phyloP scores from a whole-genome alignment of 2,113 vertebrate species.

The Archocentrus centrarchus region DNA sequence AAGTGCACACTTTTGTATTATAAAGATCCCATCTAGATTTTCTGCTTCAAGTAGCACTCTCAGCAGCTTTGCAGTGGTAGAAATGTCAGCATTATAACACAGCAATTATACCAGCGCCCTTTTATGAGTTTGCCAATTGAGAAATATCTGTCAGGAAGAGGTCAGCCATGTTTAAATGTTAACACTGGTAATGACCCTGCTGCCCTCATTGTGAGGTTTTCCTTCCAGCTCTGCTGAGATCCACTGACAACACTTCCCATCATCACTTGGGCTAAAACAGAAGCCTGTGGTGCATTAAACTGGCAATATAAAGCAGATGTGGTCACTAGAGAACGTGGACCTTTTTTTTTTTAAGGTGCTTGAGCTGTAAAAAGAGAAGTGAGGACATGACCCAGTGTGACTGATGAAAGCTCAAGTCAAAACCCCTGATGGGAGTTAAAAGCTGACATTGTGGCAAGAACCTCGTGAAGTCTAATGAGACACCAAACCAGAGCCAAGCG shows the following conservation, averaged over 20 bases:
- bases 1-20: background rate
- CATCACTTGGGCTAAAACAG: constrained; percentile 65
- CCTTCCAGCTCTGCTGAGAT: constrained; percentile 41
- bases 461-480: background rate
- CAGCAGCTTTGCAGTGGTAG: too few species aligned
- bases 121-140: constrained; percentile 23
- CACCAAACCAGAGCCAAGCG: background rate
- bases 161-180: constrained; percentile 39
- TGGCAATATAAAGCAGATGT: constrained; percentile 72
- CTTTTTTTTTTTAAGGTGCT: background rate
- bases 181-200: constrained; percentile 43
- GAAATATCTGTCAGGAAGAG: constrained; percentile 11
- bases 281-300: constrained; percentile 65
- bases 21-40: background rate
- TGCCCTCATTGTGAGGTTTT: constrained; percentile 44
- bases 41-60: background rate
- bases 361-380: constrained; percentile 37
- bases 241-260: constrained; percentile 55
- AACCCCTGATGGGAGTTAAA: background rate
- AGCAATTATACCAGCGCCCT: background rate
- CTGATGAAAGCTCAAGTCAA: constrained; percentile 14
- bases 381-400: constrained; percentile 32
- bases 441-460: background rate
- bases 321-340: constrained; percentile 24
- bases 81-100: constrained; percentile 6